Evolutionary conservation across 2,113 vertebrate genomes (phyloP), one percentile per base, ranked within the genome.

Genomic region (Neolamprologus devosi): DNA sequence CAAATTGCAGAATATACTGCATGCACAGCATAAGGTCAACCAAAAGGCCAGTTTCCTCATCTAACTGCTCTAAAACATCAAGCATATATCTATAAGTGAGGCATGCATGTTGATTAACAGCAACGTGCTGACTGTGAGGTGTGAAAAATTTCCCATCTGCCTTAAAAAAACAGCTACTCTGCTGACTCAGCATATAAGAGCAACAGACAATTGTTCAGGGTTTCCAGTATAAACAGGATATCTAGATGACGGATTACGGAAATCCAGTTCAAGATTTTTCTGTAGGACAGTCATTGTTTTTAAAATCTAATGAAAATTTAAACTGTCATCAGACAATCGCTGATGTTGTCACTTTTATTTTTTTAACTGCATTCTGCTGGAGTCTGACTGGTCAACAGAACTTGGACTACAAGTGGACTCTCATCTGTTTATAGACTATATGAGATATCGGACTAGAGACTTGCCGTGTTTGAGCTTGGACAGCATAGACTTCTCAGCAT

Each of bases 401-500:
- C 21, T 47, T 45, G 13, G 40, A 47, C 68, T 11, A 78, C 1
- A 78, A 78, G 45, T 13, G 9, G 42, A 78, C 26, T 78, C 16
- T 13, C 26, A 78, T 30, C 45, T 13, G 45, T 78, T 78, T 78
- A 33, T n/a, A 30, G 14, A 51, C 9, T 19, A 42, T 5, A 23
- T 4, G 17, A 53, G 21, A 80, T 42, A 23, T 10, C 3, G 2
- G 11, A 53, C 11, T 12, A 49, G 14, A 51, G 30, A 93, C 91
- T 96, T 95, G 97, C 99, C 98, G 60, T 99, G 99, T 95, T 99
- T 99, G 68, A 99, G 97, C 96, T 99, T 99, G 81, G 99, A 99
- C 88, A 99, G 97, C 99, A 99, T 99, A 28, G 99, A 99, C 93
- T 99, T 99, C 95, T 99, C 99, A 88, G 99, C 99, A 95, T 99